These are phyloP conservation scores for Garrulus glandarius DNA, from an alignment of 2,797 vertebrate species.

Conservation along the genomic window DNA sequence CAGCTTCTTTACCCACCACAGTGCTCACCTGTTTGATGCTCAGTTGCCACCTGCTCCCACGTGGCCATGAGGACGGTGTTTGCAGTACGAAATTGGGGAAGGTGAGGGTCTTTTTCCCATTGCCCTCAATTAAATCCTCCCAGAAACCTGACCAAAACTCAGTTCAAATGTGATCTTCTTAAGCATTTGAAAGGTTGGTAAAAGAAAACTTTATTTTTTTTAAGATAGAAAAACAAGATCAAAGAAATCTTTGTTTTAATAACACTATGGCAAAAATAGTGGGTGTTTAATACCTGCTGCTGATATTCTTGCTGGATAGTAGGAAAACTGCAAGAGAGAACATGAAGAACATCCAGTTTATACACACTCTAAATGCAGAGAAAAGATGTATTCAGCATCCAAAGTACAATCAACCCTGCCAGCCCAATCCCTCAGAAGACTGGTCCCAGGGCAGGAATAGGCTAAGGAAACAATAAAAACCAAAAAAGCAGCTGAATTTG, in stretches of 20 bases:
- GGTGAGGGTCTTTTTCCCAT: neutral
- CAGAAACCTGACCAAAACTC: neutral
- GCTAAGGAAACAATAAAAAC: neutral
- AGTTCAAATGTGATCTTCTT: neutral
- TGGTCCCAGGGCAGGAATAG: neutral
- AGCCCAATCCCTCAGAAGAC: neutral
- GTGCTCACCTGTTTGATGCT: neutral
- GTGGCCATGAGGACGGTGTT: accelerated
- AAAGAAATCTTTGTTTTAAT: neutral
- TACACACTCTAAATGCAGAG: neutral
- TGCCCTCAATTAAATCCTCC: neutral
- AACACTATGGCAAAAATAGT: neutral
- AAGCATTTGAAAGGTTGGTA: neutral
- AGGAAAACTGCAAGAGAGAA: neutral
- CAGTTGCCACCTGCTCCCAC: neutral
- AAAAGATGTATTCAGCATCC: neutral
- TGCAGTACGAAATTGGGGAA: neutral
- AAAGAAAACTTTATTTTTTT: neutral
- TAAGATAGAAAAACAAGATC: neutral
- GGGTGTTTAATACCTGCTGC: neutral
- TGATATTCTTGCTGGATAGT: neutral
- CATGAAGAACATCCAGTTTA: neutral
- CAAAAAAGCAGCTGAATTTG: neutral
- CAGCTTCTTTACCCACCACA: neutral
- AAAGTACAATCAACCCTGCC: neutral